Conservation (phyloP, 2,113 vertebrate species). For the Mesembrinibis cayennensis region DNA sequence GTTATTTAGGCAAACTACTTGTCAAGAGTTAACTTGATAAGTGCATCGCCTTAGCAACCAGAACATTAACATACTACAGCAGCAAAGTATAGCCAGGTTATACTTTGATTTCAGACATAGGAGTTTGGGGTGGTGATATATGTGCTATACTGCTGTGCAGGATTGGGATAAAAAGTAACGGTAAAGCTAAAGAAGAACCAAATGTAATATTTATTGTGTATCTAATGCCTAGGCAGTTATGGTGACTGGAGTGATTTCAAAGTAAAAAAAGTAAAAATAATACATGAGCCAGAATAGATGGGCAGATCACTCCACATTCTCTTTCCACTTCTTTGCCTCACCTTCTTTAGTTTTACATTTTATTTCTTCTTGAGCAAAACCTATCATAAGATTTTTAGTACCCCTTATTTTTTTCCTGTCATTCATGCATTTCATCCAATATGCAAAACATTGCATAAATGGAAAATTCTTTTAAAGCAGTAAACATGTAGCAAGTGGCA, state of each 20-base stretch:
- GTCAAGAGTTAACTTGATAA: neutral
- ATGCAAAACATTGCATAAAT: neutral
- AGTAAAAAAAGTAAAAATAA: neutral
- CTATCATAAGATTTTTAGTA: neutral
- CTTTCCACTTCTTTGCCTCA: neutral
- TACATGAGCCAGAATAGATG: neutral
- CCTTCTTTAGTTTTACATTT: neutral
- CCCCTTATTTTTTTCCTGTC: neutral
- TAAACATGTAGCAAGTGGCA: neutral
- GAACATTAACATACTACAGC: neutral
- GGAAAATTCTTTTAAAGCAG: neutral
- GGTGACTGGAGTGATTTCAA: neutral
- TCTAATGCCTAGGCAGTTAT: neutral
- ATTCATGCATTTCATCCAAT: neutral
- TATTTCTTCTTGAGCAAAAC: neutral
- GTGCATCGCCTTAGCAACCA: conserved; percentile 14
- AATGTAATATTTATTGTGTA: neutral
- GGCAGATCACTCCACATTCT: neutral
- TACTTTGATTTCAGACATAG: neutral
- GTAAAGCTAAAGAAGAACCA: neutral
- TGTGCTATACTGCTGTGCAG: neutral
- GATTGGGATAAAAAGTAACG: neutral
- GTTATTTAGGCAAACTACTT: neutral
- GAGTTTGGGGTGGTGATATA: neutral
- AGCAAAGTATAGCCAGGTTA: neutral